Percentiles rank a stretch among this genome's conserved stretches.
phyloP scores from a whole-genome alignment of 2,888 invertebrate species.

The Camptogramma bilineatum region DNA sequence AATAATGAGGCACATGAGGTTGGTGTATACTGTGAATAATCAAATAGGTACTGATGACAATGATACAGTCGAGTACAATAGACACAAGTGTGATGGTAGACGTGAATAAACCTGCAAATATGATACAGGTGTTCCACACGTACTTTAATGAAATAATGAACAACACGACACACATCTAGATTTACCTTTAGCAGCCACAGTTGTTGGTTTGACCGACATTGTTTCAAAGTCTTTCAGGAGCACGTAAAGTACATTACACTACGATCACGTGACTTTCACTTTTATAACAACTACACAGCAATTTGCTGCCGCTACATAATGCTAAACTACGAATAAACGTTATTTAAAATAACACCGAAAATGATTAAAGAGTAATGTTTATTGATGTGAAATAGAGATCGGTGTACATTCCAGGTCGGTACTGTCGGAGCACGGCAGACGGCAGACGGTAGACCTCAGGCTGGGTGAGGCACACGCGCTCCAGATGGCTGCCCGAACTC shows the following conservation, averaged over 20 bases:
- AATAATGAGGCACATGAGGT: neutral
- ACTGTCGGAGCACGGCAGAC: neutral
- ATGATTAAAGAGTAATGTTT: slow-evolving; percentile 2
- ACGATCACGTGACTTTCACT: slow-evolving; percentile 45
- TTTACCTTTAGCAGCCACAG: slow-evolving; percentile 69
- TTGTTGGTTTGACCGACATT: slow-evolving; percentile 68
- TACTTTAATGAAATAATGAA: slow-evolving; percentile 10
- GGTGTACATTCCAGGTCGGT: slow-evolving; percentile 46
- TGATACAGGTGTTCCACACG: slow-evolving; percentile 21
- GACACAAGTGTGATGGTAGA: slow-evolving; percentile 5
- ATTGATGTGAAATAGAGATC: slow-evolving; percentile 29
- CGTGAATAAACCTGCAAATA: slow-evolving; percentile 14
- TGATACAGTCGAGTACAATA: slow-evolving; percentile 8
- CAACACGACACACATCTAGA: slow-evolving; percentile 17
- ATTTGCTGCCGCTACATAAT: slow-evolving; percentile 20
- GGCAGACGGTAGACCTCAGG: slow-evolving; percentile 29
- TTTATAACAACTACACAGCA: slow-evolving; percentile 25
- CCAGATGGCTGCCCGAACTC: slow-evolving; percentile 53
- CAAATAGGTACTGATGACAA: slow-evolving; percentile 8
- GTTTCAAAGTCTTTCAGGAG: slow-evolving; percentile 44
- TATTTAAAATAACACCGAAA: slow-evolving; percentile 3
- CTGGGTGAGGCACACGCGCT: slow-evolving; percentile 46
- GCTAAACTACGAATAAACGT: slow-evolving; percentile 2
- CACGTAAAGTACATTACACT: slow-evolving; percentile 47
- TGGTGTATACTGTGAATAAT: slow-evolving; percentile 3